Evolutionary conservation across 2,888 invertebrate genomes (phyloP).

Genomic region (Marasmarcha lunaedactyla): DNA sequence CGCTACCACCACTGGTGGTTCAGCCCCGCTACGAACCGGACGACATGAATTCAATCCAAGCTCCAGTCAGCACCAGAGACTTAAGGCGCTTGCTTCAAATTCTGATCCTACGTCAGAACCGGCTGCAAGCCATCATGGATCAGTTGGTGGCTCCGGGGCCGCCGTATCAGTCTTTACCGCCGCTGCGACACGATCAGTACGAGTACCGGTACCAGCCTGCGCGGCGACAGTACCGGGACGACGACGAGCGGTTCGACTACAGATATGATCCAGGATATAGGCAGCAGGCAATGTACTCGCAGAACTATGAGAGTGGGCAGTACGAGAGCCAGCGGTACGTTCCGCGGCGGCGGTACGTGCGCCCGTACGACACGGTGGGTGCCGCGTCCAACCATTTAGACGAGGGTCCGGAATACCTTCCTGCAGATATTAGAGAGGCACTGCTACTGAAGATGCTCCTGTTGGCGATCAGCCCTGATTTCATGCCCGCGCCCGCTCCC

Average conservation of each 20-base stretch:
- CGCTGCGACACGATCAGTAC: slow-evolving; percentile 32
- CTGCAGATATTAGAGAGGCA: slow-evolving; percentile 78
- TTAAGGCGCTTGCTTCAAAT: slow-evolving; percentile 76
- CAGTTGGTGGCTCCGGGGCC: slow-evolving; percentile 44
- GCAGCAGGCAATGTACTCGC: slow-evolving; percentile 40
- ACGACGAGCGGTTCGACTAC: slow-evolving; percentile 49
- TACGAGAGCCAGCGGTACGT: slow-evolving; percentile 61
- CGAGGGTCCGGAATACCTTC: slow-evolving; percentile 72
- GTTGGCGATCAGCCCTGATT: slow-evolving; percentile 76
- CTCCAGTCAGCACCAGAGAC: slow-evolving; percentile 79
- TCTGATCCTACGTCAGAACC: slow-evolving; percentile 73
- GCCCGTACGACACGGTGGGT: slow-evolving; percentile 50
- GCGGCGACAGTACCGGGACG: slow-evolving; percentile 43
- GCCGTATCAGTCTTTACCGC: slow-evolving; percentile 31
- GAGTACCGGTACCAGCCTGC: slow-evolving; percentile 35
- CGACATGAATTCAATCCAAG: slow-evolving; percentile 71
- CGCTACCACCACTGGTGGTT: slow-evolving; percentile 22
- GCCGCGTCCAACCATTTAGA: slow-evolving; percentile 53
- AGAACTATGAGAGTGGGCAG: slow-evolving; percentile 40
- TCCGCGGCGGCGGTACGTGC: slow-evolving; percentile 45
- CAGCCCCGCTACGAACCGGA: slow-evolving; percentile 58
- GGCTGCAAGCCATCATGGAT: slow-evolving; percentile 68
- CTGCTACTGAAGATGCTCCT: slow-evolving; percentile 78
- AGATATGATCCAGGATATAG: slow-evolving; percentile 45
- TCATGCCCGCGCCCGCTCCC: slow-evolving; percentile 47